Percentiles rank a stretch among this genome's conserved stretches.
Evolutionary conservation across 2,888 invertebrate species (phyloP).

Genomic region (Andrena chrysosceles): DNA sequence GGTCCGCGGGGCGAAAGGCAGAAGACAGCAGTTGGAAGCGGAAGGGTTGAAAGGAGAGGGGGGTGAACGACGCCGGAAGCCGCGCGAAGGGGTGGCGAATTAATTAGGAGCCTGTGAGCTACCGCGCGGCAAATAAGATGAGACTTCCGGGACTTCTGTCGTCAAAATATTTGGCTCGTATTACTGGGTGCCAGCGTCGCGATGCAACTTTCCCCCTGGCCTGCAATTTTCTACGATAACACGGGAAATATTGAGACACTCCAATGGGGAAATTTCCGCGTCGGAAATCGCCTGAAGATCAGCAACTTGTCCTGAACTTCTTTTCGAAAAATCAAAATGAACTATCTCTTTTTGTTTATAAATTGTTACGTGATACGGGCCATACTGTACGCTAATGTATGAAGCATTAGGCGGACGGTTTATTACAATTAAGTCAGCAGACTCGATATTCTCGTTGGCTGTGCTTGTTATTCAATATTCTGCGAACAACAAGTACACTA

Average conservation of each 20-base stretch:
- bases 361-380: too few relatives aligned
- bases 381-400: too few relatives aligned
- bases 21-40: slow-evolving; percentile 28
- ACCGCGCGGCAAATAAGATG: slow-evolving; percentile 70
- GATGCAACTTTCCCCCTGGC: background rate
- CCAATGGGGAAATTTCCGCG: too few relatives aligned
- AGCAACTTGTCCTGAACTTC: too few relatives aligned
- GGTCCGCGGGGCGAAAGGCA: slow-evolving; percentile 42
- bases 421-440: too few relatives aligned
- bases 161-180: slow-evolving; percentile 48
- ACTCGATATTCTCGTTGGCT: background rate
- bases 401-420: too few relatives aligned
- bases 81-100: slow-evolving; percentile 62
- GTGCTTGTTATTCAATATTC: background rate
- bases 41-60: slow-evolving; percentile 10
- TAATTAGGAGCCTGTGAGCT: slow-evolving; percentile 80
- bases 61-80: background rate
- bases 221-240: slow-evolving; percentile 8
- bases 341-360: too few relatives aligned
- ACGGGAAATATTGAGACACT: background rate
- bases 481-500: background rate
- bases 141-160: slow-evolving; percentile 25
- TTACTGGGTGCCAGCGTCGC: slow-evolving; percentile 18
- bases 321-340: too few relatives aligned
- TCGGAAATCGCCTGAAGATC: too few relatives aligned